These are phyloP conservation scores for Agriopis leucophaearia DNA, from an alignment of 2,888 invertebrate genomes.

Conservation along the genomic window DNA sequence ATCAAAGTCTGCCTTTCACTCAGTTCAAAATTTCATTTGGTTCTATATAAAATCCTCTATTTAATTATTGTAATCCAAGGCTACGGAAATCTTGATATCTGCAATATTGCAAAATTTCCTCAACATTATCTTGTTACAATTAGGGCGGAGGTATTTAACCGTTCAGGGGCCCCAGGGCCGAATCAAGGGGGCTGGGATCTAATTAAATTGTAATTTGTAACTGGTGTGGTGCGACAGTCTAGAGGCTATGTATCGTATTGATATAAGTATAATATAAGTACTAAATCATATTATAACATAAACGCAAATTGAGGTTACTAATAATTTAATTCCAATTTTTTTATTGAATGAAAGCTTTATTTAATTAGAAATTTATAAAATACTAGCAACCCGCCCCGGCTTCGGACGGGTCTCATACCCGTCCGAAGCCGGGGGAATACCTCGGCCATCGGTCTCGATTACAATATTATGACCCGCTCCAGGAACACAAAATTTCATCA, in stretches of 20 bases:
- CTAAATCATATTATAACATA: no score
- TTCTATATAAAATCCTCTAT: constrained; percentile 19
- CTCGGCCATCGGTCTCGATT: no score
- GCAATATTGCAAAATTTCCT: constrained; percentile 38
- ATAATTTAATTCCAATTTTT: no score
- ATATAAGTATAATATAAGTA: not conserved
- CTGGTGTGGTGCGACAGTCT: not conserved
- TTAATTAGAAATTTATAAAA: no score
- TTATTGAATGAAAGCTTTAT: no score
- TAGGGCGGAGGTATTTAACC: constrained; percentile 34
- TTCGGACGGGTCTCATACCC: no score
- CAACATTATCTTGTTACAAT: constrained; percentile 39
- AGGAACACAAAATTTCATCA: no score
- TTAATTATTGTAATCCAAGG: constrained; percentile 32
- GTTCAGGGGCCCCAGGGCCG: constrained; percentile 21
- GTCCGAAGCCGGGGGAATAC: no score
- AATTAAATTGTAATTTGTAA: constrained; percentile 15
- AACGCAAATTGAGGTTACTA: no score
- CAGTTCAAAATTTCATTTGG: constrained; percentile 21
- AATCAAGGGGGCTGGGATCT: constrained; percentile 15
- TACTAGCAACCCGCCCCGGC: no score
- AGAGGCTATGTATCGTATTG: not conserved
- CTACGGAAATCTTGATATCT: constrained; percentile 20
- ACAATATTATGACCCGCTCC: no score
- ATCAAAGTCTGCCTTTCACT: constrained; percentile 6